These are phyloP conservation scores for Prolemur simus DNA, from an alignment of 2,113 vertebrate species.

Conservation along the genomic window DNA sequence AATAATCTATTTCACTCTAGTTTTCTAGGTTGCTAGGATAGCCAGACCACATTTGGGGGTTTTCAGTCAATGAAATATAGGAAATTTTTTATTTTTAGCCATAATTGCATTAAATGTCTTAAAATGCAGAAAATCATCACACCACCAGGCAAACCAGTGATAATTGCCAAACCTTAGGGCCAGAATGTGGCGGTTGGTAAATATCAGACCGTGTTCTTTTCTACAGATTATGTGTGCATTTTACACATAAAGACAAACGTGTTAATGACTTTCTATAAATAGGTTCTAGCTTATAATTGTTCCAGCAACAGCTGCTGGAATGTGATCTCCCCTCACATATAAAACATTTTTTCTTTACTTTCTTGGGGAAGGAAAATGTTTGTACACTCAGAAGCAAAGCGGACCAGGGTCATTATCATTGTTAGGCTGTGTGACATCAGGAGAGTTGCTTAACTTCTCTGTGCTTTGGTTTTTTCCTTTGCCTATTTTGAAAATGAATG, in stretches of 20 bases:
- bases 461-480: neutral
- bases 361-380: neutral
- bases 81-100: slow-evolving; percentile 9
- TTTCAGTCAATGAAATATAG: neutral
- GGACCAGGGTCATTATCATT: neutral
- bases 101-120: slow-evolving; percentile 12
- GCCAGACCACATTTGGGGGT: neutral
- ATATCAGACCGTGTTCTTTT: slow-evolving; percentile 23
- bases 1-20: neutral
- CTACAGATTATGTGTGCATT: slow-evolving; percentile 20
- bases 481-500: slow-evolving; percentile 21
- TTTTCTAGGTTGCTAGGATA: neutral
- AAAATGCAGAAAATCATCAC: neutral
- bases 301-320: slow-evolving; percentile 49
- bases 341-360: slow-evolving; percentile 9
- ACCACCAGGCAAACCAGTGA: neutral
- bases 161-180: slow-evolving; percentile 54
- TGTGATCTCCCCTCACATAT: neutral
- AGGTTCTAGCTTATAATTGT: slow-evolving; percentile 61
- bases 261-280: slow-evolving; percentile 74
- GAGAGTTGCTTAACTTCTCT: neutral
- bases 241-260: slow-evolving; percentile 53
- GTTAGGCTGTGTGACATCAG: neutral
- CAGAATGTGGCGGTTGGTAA: neutral
- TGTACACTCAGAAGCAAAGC: neutral